Base-by-base conservation (phyloP, 1,140 invertebrate species). In the Euura saliciscinereae region DNA sequence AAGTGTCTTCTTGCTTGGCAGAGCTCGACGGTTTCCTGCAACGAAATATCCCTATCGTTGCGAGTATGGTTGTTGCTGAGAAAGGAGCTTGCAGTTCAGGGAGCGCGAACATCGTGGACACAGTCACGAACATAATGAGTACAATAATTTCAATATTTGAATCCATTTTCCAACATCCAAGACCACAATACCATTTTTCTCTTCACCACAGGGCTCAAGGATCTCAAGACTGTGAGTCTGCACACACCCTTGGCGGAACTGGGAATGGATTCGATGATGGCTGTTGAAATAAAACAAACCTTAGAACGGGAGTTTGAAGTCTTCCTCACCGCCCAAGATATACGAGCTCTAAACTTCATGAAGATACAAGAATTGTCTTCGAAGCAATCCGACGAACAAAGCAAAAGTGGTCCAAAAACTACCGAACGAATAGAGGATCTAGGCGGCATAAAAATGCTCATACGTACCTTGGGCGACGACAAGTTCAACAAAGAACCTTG, bases 261-360 rank as follows among this genome's bases (percentile, higher is more conserved):
- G 3, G 95, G 95, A 43, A 91, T 96, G 86, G 94, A 96, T 78
- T 95, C 93, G 0, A 90, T 95, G 84, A 95, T 95, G 93, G 92
- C 91, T 13, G 92, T 95, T 0, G 94, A 96, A 84, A 93, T 96
- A 59, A 94, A 94, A 79, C 93, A 95, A 78, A 91, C 91, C 0
- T 79, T 96, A 1, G 94, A 95, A 81, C 83, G 92, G 71, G 92
- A 94, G 74, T 94, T 91, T 80, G 93, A 94, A 75, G 80, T 95
- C 8, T 90, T 90, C 68, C 80, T 95, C 4, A 90, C 92, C 0
- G 90, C 92, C 69, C 90, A 92, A 75, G 93, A 95, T 75, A 92
- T 96, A 68, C 85, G 94, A 71, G 80, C 84, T 13, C 78, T 93
- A 83, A 86, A 87, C 7, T 87, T 91, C 43, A 80, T 83, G 2